A percentile compares a stretch with the other conserved stretches of the same genome.
These are phyloP conservation scores for Campoplex nolae DNA, from an alignment of 2,888 invertebrate genomes.

Conservation along the genomic window DNA sequence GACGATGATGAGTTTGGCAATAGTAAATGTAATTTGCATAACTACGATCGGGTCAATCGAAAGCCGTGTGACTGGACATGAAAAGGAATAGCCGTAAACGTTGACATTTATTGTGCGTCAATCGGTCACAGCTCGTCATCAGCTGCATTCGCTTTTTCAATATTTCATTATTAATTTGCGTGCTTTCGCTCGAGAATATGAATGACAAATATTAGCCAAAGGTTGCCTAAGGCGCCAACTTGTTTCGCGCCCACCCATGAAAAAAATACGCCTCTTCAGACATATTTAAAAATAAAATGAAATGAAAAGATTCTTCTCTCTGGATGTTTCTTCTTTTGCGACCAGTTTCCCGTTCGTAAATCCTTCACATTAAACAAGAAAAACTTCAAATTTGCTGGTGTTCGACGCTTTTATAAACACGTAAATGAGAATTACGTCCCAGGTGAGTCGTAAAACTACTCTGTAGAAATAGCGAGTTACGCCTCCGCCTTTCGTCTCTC, in stretches of 20 bases:
- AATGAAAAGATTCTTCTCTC: slow-evolving; percentile 13
- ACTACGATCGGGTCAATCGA: slow-evolving; percentile 28
- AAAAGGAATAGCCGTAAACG: slow-evolving; percentile 79
- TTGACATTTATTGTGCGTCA: slow-evolving; percentile 81
- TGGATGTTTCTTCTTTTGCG: background rate
- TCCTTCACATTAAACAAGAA: slow-evolving; percentile 80
- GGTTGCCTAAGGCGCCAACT: slow-evolving; percentile 77
- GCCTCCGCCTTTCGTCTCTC: slow-evolving; percentile 46
- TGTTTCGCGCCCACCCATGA: slow-evolving; percentile 70
- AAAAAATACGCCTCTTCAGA: slow-evolving; percentile 54
- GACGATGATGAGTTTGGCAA: slow-evolving; percentile 74
- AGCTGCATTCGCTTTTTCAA: slow-evolving; percentile 75
- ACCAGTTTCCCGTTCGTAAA: slow-evolving; percentile 71
- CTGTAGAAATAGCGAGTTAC: slow-evolving; percentile 66
- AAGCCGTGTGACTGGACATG: slow-evolving; percentile 72
- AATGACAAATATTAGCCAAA: slow-evolving; percentile 43
- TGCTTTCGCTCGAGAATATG: slow-evolving; percentile 2
- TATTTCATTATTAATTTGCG: slow-evolving; percentile 64
- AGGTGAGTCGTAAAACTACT: slow-evolving; percentile 73
- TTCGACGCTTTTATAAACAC: slow-evolving; percentile 69
- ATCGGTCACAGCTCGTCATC: slow-evolving; percentile 83
- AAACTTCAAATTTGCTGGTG: slow-evolving; percentile 78
- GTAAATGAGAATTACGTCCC: slow-evolving; percentile 72
- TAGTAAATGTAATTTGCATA: slow-evolving; percentile 31
- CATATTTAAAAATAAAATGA: background rate